Evolutionary conservation across 2,888 invertebrate genomes (phyloP), one percentile per base, ranked within the genome.

Genomic region (Polietes domitor): DNA sequence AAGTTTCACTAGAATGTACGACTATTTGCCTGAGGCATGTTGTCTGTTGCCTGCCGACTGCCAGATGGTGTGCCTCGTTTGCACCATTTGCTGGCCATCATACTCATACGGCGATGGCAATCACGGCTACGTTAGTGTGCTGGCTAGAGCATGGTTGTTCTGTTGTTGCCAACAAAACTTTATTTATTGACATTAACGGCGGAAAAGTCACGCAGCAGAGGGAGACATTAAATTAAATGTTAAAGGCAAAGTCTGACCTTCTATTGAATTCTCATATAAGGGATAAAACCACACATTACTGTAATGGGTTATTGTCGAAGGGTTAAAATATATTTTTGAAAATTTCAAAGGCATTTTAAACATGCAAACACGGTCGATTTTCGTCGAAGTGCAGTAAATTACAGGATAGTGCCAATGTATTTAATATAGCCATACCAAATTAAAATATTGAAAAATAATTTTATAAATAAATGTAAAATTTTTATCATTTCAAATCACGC

Each of bases 211-310:
- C 41, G 24, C 43, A 17, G 1, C 43, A 41, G 43, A 77, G n/a
- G 32, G 47, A 77, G 65, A 63, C 77, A 80, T 83, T 83, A 77
- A 77, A 80, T 58, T 77, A 74, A 71, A 74, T 80, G 76, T 58
- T 77, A 80, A 71, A 77, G 63, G 24, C 73, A 72, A 77, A 74
- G 63, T 77, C 47, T 65, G 55, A 74, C 71, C 83, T 80, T 75
- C 63, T 75, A 37, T 77, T 65, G 74, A 77, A 32, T 80, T 55
- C 77, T 68, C 68, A 15, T 82, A n/a, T n/a, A n/a, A n/a, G n/a
- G n/a, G n/a, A n/a, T n/a, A n/a, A n/a, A n/a, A n/a, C n/a, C n/a
- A n/a, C n/a, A n/a, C n/a, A n/a, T n/a, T n/a, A n/a, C n/a, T n/a
- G n/a, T n/a, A n/a, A n/a, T n/a, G n/a, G n/a, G n/a, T n/a, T n/a